Conservation (phyloP, 1,140 invertebrate genomes). For the Hyles euphorbiae region DNA sequence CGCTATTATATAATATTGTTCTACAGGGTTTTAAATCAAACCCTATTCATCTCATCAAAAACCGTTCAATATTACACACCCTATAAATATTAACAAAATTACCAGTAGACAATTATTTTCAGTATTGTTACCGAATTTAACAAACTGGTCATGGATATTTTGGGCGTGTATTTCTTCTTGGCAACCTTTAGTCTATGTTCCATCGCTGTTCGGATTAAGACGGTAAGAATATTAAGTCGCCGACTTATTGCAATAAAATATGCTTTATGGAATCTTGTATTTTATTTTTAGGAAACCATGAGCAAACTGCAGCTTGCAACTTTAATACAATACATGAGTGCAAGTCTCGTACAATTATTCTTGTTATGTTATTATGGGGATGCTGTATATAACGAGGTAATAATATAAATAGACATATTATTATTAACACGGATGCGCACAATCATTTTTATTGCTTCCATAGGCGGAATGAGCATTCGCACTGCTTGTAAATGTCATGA, state of each 20-base stretch:
- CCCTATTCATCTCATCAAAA: too few relatives aligned
- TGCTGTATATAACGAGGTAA: constrained; percentile 41
- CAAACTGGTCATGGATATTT: constrained; percentile 35
- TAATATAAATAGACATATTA: not conserved
- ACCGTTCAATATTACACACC: too few relatives aligned
- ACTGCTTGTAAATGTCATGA: too few relatives aligned
- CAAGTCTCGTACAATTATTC: constrained; percentile 44
- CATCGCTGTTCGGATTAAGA: constrained; percentile 44
- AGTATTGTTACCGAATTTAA: constrained; percentile 36
- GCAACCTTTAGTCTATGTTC: constrained; percentile 46
- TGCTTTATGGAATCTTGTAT: not conserved
- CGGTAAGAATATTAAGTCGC: constrained; percentile 28
- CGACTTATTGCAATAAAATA: not conserved
- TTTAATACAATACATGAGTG: constrained; percentile 48
- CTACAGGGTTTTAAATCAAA: too few relatives aligned
- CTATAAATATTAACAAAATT: too few relatives aligned
- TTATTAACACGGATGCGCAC: too few relatives aligned
- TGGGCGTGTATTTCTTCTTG: constrained; percentile 55
- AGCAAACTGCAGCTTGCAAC: constrained; percentile 41
- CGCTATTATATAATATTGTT: too few relatives aligned
- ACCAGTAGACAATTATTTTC: constrained; percentile 18
- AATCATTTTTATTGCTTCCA: too few relatives aligned
- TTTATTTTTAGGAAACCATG: constrained; percentile 33
- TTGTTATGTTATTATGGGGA: constrained; percentile 50
- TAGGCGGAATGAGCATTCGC: too few relatives aligned